phyloP scores from a whole-genome alignment of 2,888 invertebrate genomes.

The Clistopyga incitator region DNA sequence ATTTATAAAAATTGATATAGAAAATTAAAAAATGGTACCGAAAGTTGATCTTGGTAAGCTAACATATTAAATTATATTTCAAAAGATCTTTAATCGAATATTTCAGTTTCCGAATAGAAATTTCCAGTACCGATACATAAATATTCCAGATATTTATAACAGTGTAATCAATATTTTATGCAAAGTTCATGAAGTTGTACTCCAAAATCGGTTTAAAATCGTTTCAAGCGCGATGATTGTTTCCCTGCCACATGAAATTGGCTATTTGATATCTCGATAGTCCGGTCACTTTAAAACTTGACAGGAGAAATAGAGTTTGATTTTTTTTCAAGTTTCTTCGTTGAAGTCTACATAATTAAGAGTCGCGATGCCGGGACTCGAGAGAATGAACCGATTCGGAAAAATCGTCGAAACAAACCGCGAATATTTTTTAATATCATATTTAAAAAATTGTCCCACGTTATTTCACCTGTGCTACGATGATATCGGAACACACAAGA shows the following conservation, averaged over 20 bases:
- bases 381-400: constrained; percentile 70
- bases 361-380: constrained; percentile 72
- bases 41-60: no score
- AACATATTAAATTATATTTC: no score
- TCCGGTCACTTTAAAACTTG: background rate
- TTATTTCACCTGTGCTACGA: constrained; percentile 79
- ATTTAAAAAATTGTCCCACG: constrained; percentile 74
- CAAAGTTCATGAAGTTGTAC: background rate
- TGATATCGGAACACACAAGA: constrained; percentile 78
- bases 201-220: background rate
- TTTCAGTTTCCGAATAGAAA: no score
- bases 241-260: constrained; percentile 4
- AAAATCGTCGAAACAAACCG: constrained; percentile 71
- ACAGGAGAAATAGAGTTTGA: background rate
- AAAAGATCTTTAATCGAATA: no score
- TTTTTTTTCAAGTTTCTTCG: background rate
- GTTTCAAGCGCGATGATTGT: background rate
- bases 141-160: no score
- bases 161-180: background rate
- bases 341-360: background rate
- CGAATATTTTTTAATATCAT: constrained; percentile 73
- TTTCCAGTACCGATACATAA: no score
- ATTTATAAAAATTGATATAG: no score
- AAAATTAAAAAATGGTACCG: no score
- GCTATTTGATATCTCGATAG: background rate